These are phyloP conservation scores for Abscondita cerata DNA, from an alignment of 2,888 invertebrate species.

Conservation along the genomic window DNA sequence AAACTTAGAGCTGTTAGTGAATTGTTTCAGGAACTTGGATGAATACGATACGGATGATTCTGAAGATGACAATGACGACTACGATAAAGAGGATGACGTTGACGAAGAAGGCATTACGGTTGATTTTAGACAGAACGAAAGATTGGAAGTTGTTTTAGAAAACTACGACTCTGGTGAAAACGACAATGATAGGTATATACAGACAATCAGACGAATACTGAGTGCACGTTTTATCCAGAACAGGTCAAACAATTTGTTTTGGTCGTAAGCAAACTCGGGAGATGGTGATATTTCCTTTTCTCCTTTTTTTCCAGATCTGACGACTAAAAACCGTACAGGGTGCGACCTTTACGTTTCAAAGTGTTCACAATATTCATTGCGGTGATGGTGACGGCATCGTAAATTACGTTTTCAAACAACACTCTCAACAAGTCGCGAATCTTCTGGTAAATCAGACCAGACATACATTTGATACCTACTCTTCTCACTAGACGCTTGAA, in stretches of 20 bases:
- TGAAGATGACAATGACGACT: constrained; percentile 56
- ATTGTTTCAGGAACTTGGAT: constrained; percentile 53
- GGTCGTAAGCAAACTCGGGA: constrained; percentile 56
- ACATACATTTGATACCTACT: too few relatives aligned
- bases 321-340: too few relatives aligned
- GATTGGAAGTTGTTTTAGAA: constrained; percentile 60
- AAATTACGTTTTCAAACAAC: too few relatives aligned
- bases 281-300: too few relatives aligned
- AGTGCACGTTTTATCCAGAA: constrained; percentile 89
- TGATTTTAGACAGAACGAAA: constrained; percentile 53
- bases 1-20: constrained; percentile 63
- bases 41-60: constrained; percentile 53
- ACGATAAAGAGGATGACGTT: constrained; percentile 58
- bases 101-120: constrained; percentile 57
- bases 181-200: constrained; percentile 47
- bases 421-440: too few relatives aligned
- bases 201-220: constrained; percentile 90
- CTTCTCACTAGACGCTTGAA: too few relatives aligned
- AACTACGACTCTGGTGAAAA: constrained; percentile 66
- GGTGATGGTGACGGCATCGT: too few relatives aligned
- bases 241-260: constrained; percentile 73
- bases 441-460: too few relatives aligned
- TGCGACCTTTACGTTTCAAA: too few relatives aligned
- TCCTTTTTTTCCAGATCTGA: too few relatives aligned
- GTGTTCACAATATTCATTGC: too few relatives aligned